Base-by-base conservation (phyloP, 2,113 vertebrate species). In the Eulemur macaco region DNA sequence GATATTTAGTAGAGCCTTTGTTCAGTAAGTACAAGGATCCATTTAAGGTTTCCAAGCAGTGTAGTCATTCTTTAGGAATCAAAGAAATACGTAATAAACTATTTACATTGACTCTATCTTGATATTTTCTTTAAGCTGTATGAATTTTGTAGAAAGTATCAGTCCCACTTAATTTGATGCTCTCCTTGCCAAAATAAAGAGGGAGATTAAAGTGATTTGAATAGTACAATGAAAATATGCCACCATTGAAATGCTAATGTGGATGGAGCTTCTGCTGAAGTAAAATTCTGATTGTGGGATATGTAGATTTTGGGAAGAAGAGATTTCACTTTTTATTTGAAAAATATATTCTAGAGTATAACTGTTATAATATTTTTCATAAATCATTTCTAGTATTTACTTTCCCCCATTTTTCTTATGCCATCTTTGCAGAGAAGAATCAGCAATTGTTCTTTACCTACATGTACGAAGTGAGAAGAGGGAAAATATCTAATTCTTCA, bases 211-310 rank as follows among this genome's bases (percentile, higher is more conserved):
- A 95, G 64, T 37, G 74, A 73, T 86, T 94, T 90, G 74, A 83
- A 71, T 47, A 84, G 37, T 63, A 93, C 89, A 93, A 92, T 89
- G 73, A 80, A 96, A 96, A 91, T 83, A 94, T 29, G 37, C 45
- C 50, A 37, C 56, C 45, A 84, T 42, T 95, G 88, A 95, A 95
- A 97, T 97, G 86, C 31, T 95, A 95, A 95, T 96, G 9, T 52
- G 31, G 68, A 76, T 39, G 18, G 34, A 81, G 63, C 52, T 89
- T 91, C 76, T 82, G 78, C 82, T 86, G 39, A 91, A 94, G 52
- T 29, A 37, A 95, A 84, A 90, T 95, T 97, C 80, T 97, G 34
- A 93, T 89, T 89, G 63, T 77, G 29, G 14, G 9, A 77, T 80
- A 89, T 86, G 11, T 37, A 86, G 63, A 92, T 89, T 92, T 69